Conservation (phyloP, 2,797 vertebrate genomes). For the Oreortyx pictus region DNA sequence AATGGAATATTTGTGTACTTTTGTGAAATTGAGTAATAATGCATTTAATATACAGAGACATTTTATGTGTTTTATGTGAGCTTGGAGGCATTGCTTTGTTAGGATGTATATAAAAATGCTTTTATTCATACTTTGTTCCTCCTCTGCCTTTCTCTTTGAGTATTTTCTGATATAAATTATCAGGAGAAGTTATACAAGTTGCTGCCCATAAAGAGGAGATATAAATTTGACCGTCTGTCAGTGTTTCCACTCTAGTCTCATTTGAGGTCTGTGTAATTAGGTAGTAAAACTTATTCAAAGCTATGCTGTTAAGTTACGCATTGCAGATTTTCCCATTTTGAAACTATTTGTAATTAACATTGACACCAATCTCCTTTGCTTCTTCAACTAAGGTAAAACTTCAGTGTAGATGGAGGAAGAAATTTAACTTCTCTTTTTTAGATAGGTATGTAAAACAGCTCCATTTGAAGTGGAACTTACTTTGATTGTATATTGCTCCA, state of each 20-base stretch:
- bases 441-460: background rate
- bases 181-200: background rate
- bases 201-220: background rate
- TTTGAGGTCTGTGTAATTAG: background rate
- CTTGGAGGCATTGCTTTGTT: background rate
- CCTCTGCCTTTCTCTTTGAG: background rate
- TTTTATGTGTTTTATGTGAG: background rate
- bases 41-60: background rate
- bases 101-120: background rate
- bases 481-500: background rate
- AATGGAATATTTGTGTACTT: background rate
- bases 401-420: background rate
- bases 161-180: background rate
- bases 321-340: background rate
- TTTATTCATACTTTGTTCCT: background rate
- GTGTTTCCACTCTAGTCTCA: background rate
- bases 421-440: conserved; percentile 5
- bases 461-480: background rate
- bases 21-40: background rate
- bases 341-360: background rate
- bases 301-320: background rate
- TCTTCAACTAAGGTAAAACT: conserved; percentile 1
- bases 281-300: background rate
- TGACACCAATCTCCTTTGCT: background rate
- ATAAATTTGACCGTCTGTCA: background rate